These are phyloP conservation scores for Notodonta dromedarius DNA, from an alignment of 2,888 invertebrate species.

Conservation along the genomic window DNA sequence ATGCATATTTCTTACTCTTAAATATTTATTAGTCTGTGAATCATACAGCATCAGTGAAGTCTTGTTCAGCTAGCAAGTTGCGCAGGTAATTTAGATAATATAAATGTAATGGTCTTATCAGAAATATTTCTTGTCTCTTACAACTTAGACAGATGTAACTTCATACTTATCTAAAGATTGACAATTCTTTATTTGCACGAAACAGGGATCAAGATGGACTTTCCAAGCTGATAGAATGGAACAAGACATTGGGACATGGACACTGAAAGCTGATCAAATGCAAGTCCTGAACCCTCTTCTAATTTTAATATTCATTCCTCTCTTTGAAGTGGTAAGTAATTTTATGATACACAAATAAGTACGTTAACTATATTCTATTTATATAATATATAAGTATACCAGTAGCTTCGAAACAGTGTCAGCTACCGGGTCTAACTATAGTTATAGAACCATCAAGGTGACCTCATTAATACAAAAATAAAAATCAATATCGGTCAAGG, in stretches of 20 bases:
- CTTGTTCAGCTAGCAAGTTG: not conserved
- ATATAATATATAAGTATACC: no score
- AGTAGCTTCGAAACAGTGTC: no score
- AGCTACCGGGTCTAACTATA: no score
- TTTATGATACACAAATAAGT: no score
- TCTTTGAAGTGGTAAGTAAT: slow-evolving; percentile 87
- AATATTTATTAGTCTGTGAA: no score
- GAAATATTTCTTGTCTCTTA: no score
- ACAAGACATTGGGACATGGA: slow-evolving; percentile 89
- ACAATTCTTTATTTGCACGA: not conserved
- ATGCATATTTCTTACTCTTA: no score
- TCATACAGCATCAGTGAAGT: not conserved
- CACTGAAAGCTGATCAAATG: slow-evolving; percentile 96
- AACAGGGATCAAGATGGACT: slow-evolving; percentile 95
- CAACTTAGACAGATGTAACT: not conserved
- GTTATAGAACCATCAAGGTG: no score
- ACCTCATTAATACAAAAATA: no score
- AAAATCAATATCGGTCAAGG: no score
- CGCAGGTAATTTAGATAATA: not conserved
- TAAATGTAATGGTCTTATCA: no score
- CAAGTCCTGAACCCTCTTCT: slow-evolving; percentile 95
- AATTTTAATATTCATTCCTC: slow-evolving; percentile 93
- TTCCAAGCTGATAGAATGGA: slow-evolving; percentile 96
- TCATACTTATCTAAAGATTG: not conserved
- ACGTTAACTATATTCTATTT: no score